A percentile compares a stretch with the other conserved stretches of the same genome.
Conservation (phyloP, 2,797 vertebrate species). For the Pempheris klunzingeri region DNA sequence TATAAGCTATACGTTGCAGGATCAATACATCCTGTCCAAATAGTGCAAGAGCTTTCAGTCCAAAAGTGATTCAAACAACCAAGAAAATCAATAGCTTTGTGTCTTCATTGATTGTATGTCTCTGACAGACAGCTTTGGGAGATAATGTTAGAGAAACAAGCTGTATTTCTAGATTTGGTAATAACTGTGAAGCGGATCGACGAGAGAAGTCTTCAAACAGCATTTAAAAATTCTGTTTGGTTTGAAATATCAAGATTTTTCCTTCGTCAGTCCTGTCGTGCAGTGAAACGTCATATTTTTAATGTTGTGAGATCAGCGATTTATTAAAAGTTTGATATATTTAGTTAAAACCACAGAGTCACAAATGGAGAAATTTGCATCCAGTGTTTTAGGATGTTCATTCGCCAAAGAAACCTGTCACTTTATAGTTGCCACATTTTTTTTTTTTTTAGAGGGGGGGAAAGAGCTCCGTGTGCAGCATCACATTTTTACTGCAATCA, state of each 20-base stretch:
- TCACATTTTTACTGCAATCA: constrained; percentile 35
- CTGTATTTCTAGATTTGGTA: neutral
- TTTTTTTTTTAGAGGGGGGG: neutral
- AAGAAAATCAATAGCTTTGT: constrained; percentile 35
- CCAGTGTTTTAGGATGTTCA: neutral
- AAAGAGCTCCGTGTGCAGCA: neutral
- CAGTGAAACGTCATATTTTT: neutral
- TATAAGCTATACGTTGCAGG: constrained; percentile 1
- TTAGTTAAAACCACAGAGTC: no score
- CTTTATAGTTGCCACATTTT: neutral
- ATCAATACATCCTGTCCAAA: constrained; percentile 16
- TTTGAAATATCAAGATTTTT: neutral
- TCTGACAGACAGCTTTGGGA: neutral
- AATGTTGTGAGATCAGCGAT: neutral
- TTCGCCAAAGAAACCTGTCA: neutral
- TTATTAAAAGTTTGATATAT: no score
- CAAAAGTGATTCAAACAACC: constrained; percentile 29
- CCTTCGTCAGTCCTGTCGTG: neutral
- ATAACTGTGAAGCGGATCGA: neutral
- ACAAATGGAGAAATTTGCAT: neutral
- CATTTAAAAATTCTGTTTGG: neutral
- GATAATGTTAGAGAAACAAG: neutral
- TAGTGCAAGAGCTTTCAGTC: constrained; percentile 20
- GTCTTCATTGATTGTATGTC: constrained; percentile 33
- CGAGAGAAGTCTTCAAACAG: neutral